Conservation (phyloP, 53 echinoderm and acorn worm genomes). For the Astropecten irregularis region DNA sequence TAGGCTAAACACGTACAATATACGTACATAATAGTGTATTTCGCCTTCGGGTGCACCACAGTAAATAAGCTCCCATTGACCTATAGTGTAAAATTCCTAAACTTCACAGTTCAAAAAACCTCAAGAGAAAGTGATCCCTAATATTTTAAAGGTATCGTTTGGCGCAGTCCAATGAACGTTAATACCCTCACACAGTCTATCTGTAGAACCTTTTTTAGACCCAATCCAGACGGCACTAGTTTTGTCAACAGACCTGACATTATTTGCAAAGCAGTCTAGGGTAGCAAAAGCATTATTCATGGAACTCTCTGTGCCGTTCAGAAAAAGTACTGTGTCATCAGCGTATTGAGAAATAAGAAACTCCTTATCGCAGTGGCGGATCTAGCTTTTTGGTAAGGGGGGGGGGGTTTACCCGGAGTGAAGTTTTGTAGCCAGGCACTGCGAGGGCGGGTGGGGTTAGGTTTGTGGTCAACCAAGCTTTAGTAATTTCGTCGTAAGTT, state of each 20-base stretch:
- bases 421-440: no score
- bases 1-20: no score
- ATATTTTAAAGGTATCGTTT: not conserved
- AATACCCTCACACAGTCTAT: constrained; percentile 24
- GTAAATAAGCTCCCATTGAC: no score
- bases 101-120: no score
- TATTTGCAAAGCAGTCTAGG: not conserved
- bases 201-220: not conserved
- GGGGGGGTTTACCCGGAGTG: no score
- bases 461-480: no score
- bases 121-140: no score
- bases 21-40: no score
- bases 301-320: constrained; percentile 8
- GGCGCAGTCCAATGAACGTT: constrained; percentile 15
- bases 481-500: not conserved
- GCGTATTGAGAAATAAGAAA: constrained; percentile 5
- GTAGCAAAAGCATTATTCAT: not conserved
- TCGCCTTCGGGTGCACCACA: no score
- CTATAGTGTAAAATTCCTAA: no score
- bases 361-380: not conserved
- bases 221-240: constrained; percentile 34
- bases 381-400: no score
- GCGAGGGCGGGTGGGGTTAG: no score
- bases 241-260: constrained; percentile 38
- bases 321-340: constrained; percentile 34